Evolutionary conservation across 2,113 vertebrate species (phyloP).

Genomic region (Anarrhichthys ocellatus): DNA sequence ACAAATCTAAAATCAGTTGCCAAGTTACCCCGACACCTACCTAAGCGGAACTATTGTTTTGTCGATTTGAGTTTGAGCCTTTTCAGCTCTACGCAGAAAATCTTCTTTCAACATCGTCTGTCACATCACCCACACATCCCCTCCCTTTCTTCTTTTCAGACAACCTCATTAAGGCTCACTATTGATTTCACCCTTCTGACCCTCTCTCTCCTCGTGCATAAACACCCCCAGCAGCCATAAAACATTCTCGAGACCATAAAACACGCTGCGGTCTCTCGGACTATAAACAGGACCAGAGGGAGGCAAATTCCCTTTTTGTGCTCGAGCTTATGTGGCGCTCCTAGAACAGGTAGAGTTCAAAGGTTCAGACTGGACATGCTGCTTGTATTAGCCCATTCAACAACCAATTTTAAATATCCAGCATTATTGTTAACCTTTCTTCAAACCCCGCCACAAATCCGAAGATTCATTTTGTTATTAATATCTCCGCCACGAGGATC

Average conservation of each 20-base stretch:
- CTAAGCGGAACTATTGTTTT: slow-evolving; percentile 23
- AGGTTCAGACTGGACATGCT: background rate
- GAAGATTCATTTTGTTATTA: background rate
- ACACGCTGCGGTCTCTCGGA: slow-evolving; percentile 27
- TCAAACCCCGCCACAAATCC: background rate
- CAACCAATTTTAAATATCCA: background rate
- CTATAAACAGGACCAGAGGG: slow-evolving; percentile 40
- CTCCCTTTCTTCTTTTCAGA: slow-evolving; percentile 56
- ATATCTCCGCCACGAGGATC: no score
- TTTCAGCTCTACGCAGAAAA: slow-evolving; percentile 24
- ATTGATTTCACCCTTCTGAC: slow-evolving; percentile 77
- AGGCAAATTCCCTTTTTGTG: slow-evolving; percentile 20
- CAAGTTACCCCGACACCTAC: slow-evolving; percentile 40
- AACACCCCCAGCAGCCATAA: slow-evolving; percentile 65
- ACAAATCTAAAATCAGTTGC: slow-evolving; percentile 34
- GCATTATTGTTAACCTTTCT: background rate
- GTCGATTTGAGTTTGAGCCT: slow-evolving; percentile 17
- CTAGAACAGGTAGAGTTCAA: slow-evolving; percentile 19
- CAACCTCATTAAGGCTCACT: slow-evolving; percentile 77
- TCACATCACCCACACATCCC: slow-evolving; percentile 27
- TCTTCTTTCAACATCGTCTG: background rate
- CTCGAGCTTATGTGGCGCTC: slow-evolving; percentile 16
- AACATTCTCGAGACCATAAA: slow-evolving; percentile 67
- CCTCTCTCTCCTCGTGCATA: slow-evolving; percentile 60
- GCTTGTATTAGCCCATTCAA: background rate